Evolutionary conservation across 2,888 invertebrate genomes (phyloP).

Genomic region (Shargacucullia verbasci): DNA sequence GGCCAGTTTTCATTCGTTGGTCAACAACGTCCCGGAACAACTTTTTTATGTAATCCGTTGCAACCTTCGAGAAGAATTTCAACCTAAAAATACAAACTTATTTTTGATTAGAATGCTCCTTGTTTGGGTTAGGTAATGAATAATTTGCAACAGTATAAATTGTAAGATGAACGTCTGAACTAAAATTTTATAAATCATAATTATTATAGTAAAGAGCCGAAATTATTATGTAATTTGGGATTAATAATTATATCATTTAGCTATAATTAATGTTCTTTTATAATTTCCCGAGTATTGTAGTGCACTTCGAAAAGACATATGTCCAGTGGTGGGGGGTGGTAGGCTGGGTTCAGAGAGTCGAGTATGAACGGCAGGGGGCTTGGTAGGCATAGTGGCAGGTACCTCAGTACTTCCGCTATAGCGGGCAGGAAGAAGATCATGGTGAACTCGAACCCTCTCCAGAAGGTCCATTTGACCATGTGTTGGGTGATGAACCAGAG

Average conservation of each 20-base stretch:
- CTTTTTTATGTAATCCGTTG: slow-evolving; percentile 72
- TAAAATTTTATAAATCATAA: no score
- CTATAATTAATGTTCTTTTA: no score
- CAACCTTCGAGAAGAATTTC: slow-evolving; percentile 73
- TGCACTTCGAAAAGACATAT: no score
- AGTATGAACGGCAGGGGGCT: no score
- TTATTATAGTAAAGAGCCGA: no score
- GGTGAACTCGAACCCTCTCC: slow-evolving; percentile 77
- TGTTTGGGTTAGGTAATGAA: background rate
- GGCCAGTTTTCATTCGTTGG: slow-evolving; percentile 63
- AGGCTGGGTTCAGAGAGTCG: no score
- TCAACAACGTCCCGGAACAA: slow-evolving; percentile 71
- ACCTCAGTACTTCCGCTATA: slow-evolving; percentile 72
- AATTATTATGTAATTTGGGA: no score
- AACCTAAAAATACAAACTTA: slow-evolving; percentile 61
- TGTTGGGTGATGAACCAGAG: slow-evolving; percentile 78
- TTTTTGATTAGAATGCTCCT: background rate
- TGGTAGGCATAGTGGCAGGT: background rate
- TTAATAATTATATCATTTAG: no score
- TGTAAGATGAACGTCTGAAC: no score
- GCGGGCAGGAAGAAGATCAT: slow-evolving; percentile 74
- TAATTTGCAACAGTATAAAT: no score
- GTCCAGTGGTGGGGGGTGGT: no score
- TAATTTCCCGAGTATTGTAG: no score
- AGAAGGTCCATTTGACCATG: slow-evolving; percentile 79